Conservation (phyloP, 64 coral and sea anemone genomes). For the Acropora tenuis region DNA sequence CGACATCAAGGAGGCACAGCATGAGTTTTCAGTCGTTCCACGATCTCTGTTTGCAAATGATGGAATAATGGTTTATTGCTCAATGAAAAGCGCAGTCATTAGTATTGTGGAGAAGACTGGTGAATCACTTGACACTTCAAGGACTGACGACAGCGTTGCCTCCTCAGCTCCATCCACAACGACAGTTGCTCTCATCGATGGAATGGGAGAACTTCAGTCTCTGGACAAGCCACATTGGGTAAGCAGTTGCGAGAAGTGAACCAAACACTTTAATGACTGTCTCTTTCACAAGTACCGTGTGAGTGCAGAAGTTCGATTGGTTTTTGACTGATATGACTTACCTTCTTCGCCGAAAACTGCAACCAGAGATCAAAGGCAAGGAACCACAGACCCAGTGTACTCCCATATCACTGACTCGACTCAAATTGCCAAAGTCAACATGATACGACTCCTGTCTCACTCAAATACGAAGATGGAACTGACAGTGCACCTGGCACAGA, state of each 20-base stretch:
- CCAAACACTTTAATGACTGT: constrained; percentile 21
- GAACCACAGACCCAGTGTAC: not conserved
- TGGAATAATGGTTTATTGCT: constrained; percentile 44
- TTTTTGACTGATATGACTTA: constrained; percentile 36
- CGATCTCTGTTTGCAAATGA: constrained; percentile 40
- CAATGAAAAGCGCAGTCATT: constrained; percentile 31
- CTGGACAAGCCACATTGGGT: constrained; percentile 28
- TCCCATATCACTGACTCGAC: constrained; percentile 25
- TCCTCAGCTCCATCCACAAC: constrained; percentile 13
- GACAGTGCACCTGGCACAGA: no score
- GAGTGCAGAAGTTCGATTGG: constrained; percentile 30
- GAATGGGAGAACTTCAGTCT: constrained; percentile 33
- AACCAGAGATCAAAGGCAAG: constrained; percentile 26
- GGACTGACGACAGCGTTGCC: not conserved
- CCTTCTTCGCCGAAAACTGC: constrained; percentile 24
- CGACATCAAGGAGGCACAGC: not conserved
- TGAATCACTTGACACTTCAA: not conserved
- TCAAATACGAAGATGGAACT: no score
- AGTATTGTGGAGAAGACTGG: constrained; percentile 23
- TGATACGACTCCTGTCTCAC: no score
- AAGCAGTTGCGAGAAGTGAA: constrained; percentile 20
- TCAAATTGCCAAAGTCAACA: no score
- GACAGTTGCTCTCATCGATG: constrained; percentile 48
- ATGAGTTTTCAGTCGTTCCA: constrained; percentile 47
- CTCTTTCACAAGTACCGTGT: constrained; percentile 32